A percentile compares a stretch with the other conserved stretches of the same genome.
phyloP scores from a whole-genome alignment of 2,113 vertebrate species.

The Hydrolagus affinis region DNA sequence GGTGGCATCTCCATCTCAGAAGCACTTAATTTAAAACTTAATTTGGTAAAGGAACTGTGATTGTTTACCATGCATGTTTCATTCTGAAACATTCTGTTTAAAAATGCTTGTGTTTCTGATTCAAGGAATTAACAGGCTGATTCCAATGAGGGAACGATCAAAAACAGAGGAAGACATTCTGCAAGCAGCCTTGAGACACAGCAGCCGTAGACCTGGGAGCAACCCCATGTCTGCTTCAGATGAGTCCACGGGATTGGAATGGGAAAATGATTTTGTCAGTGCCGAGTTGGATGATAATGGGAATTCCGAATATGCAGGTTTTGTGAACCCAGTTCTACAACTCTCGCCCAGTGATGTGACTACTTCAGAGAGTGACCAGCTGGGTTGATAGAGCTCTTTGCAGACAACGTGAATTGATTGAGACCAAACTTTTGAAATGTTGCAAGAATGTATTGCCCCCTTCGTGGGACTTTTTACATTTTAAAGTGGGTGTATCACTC shows the following conservation, averaged over 20 bases:
- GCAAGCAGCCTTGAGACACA: conserved; percentile 68
- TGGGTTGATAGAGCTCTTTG: conserved; percentile 61
- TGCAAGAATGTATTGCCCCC: conserved; percentile 11
- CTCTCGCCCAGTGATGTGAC: conserved; percentile 50
- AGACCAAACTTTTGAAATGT: conserved; percentile 38
- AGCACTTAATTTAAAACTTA: background rate
- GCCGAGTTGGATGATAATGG: conserved; percentile 71
- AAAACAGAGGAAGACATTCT: conserved; percentile 93
- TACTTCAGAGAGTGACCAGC: conserved; percentile 46
- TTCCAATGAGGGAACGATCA: conserved; percentile 79
- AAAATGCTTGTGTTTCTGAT: background rate
- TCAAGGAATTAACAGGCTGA: conserved; percentile 79
- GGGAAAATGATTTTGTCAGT: conserved; percentile 94
- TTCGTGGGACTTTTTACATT: background rate
- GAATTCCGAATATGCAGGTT: conserved; percentile 79
- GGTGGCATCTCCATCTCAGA: too few relatives aligned
- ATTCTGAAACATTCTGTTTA: background rate
- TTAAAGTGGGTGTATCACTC: background rate
- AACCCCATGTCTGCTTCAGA: conserved; percentile 79
- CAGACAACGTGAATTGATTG: background rate
- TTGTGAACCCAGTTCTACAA: conserved; percentile 84
- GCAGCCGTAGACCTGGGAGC: conserved; percentile 57
- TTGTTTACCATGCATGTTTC: background rate
- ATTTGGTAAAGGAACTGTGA: background rate
- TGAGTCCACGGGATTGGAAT: conserved; percentile 85